A percentile compares a stretch with the other conserved stretches of the same genome.
phyloP scores from a whole-genome alignment of 37 sponge, comb jelly and placozoan species.

The Cliona cf. orientalis region DNA sequence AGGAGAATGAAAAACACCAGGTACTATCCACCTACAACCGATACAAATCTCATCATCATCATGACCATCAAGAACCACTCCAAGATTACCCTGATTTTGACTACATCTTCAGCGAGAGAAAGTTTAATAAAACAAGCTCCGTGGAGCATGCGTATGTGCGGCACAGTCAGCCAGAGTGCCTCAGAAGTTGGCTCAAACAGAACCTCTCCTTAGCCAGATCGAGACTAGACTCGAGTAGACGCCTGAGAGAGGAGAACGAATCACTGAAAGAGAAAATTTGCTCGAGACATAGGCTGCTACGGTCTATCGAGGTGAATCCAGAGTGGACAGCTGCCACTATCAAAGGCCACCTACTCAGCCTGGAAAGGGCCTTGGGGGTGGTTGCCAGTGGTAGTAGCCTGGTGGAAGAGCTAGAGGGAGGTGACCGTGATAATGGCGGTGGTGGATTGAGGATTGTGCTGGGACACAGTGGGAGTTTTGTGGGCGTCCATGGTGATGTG shows the following conservation, averaged over 20 bases:
- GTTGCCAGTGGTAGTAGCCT: background rate
- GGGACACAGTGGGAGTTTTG: too few species aligned
- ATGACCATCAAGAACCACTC: background rate
- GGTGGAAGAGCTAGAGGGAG: background rate
- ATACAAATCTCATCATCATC: background rate
- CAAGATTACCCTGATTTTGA: background rate
- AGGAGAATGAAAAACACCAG: background rate
- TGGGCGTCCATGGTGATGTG: background rate
- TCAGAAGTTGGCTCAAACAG: background rate
- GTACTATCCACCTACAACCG: background rate
- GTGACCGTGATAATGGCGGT: too few species aligned
- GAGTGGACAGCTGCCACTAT: conserved; percentile 12
- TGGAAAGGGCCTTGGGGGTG: background rate
- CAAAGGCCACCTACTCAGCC: background rate
- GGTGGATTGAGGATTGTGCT: background rate
- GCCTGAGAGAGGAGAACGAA: background rate
- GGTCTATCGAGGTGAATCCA: background rate
- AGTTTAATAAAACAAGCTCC: background rate
- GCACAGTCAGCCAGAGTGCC: background rate
- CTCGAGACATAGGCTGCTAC: background rate
- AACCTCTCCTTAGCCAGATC: background rate
- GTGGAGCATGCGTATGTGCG: background rate
- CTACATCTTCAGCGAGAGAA: too few species aligned
- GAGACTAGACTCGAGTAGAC: background rate
- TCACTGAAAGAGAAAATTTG: background rate